phyloP scores from a whole-genome alignment of 2,888 invertebrate species.

The Pyrrhosoma nymphula region DNA sequence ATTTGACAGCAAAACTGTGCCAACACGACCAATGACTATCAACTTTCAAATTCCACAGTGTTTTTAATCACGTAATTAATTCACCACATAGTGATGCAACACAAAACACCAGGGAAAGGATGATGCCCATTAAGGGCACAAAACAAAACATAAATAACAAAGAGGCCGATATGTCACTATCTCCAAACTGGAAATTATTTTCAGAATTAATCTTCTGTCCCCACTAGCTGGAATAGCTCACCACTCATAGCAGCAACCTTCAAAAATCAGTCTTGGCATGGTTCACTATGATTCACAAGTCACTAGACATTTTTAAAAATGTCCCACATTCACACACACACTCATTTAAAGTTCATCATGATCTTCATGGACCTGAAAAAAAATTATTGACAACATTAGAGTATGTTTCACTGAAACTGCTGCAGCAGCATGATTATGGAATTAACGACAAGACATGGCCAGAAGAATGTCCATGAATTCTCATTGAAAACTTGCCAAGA shows the following conservation, averaged over 20 bases:
- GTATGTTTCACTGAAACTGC: too few relatives aligned
- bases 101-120: slow-evolving; percentile 30
- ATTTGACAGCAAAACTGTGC: slow-evolving; percentile 33
- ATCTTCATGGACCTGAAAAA: slow-evolving; percentile 38
- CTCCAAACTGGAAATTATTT: slow-evolving; percentile 67
- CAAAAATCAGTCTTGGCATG: slow-evolving; percentile 66
- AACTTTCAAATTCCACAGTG: slow-evolving; percentile 56
- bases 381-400: neutral
- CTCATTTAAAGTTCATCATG: slow-evolving; percentile 62
- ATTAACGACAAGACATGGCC: too few relatives aligned
- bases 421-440: too few relatives aligned
- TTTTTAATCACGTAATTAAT: slow-evolving; percentile 20
- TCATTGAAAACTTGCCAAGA: too few relatives aligned
- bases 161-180: slow-evolving; percentile 66
- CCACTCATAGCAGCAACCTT: slow-evolving; percentile 61
- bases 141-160: slow-evolving; percentile 67
- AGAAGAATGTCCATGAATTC: too few relatives aligned
- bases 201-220: slow-evolving; percentile 62
- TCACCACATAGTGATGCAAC: slow-evolving; percentile 61
- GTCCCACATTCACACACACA: slow-evolving; percentile 62
- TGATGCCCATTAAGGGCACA: slow-evolving; percentile 38
- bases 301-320: slow-evolving; percentile 57
- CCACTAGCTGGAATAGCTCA: slow-evolving; percentile 56
- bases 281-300: slow-evolving; percentile 64
- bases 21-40: slow-evolving; percentile 51